Conservation (phyloP, 2,113 vertebrate species). For the Trinectes maculatus region DNA sequence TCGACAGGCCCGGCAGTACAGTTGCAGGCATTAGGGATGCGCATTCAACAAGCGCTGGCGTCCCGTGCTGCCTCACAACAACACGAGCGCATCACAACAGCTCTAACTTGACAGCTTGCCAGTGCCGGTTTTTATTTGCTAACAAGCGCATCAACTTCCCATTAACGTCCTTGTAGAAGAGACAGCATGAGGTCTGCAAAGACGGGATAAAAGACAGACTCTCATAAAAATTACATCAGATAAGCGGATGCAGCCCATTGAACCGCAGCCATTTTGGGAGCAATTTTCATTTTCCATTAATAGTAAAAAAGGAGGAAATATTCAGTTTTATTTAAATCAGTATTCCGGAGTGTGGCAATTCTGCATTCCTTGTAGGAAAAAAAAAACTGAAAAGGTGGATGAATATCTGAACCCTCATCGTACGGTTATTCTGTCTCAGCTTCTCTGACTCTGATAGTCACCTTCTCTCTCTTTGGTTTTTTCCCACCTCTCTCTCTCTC, state of each 20-base stretch:
- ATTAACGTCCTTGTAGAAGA: conserved; percentile 51
- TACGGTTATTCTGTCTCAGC: conserved; percentile 30
- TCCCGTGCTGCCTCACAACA: conserved; percentile 52
- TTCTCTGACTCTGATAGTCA: conserved; percentile 39
- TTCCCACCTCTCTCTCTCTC: neutral
- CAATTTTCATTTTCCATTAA: conserved; percentile 62
- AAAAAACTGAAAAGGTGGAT: conserved; percentile 45
- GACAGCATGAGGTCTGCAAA: conserved; percentile 36
- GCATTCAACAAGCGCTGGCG: conserved; percentile 37
- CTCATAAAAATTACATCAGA: conserved; percentile 68
- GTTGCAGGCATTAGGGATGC: conserved; percentile 39
- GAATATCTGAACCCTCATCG: conserved; percentile 40
- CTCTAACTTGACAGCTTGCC: conserved; percentile 52
- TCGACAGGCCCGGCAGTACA: conserved; percentile 31
- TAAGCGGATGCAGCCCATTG: conserved; percentile 58
- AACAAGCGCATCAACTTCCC: conserved; percentile 66
- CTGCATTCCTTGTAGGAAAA: conserved; percentile 43
- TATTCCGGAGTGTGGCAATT: conserved; percentile 41
- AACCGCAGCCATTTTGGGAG: conserved; percentile 49
- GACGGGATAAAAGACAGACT: conserved; percentile 53
- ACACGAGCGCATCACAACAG: conserved; percentile 45
- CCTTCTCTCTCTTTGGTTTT: conserved; percentile 6
- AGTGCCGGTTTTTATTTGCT: conserved; percentile 62
- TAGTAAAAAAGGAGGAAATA: conserved; percentile 53
- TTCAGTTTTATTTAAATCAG: conserved; percentile 52